Conservation (phyloP, 2,797 vertebrate species). For the Hyperoplus lanceolatus region DNA sequence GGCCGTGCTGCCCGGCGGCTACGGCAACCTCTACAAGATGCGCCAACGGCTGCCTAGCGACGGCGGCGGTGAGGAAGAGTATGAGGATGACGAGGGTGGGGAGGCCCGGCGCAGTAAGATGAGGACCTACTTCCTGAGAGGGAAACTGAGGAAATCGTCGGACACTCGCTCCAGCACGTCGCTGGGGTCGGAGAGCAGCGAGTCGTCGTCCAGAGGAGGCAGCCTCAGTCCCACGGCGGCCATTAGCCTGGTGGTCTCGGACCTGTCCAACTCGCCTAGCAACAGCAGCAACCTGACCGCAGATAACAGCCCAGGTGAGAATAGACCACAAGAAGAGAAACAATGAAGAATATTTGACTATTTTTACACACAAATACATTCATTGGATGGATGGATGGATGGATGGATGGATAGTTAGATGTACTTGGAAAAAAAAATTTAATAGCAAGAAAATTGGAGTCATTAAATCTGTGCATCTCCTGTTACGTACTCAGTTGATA, state of each 20-base stretch:
- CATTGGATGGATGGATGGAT: no score
- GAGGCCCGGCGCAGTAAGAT: constrained; percentile 91
- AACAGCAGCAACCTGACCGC: constrained; percentile 93
- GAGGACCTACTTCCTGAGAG: constrained; percentile 93
- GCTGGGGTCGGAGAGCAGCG: constrained; percentile 94
- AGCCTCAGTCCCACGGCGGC: constrained; percentile 90
- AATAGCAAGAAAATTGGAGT: background rate
- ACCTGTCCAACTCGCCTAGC: constrained; percentile 87
- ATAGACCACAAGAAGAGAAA: background rate
- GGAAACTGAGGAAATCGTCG: constrained; percentile 92
- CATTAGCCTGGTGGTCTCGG: constrained; percentile 86
- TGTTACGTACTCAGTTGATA: background rate
- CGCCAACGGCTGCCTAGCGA: constrained; percentile 83
- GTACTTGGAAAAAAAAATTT: background rate
- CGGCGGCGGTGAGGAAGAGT: constrained; percentile 89
- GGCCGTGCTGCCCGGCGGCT: constrained; percentile 88
- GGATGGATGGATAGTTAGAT: no score
- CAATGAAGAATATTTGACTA: background rate
- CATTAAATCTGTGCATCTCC: background rate
- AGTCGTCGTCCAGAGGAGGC: constrained; percentile 93
- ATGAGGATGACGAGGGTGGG: constrained; percentile 89
- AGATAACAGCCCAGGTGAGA: constrained; percentile 92
- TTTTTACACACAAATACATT: background rate
- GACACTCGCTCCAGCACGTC: constrained; percentile 95
- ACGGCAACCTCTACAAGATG: constrained; percentile 78